A percentile compares a stretch with the other conserved stretches of the same genome.
These are phyloP conservation scores for Papio anubis DNA, from an alignment of 2,113 vertebrate genomes.

Conservation along the genomic window DNA sequence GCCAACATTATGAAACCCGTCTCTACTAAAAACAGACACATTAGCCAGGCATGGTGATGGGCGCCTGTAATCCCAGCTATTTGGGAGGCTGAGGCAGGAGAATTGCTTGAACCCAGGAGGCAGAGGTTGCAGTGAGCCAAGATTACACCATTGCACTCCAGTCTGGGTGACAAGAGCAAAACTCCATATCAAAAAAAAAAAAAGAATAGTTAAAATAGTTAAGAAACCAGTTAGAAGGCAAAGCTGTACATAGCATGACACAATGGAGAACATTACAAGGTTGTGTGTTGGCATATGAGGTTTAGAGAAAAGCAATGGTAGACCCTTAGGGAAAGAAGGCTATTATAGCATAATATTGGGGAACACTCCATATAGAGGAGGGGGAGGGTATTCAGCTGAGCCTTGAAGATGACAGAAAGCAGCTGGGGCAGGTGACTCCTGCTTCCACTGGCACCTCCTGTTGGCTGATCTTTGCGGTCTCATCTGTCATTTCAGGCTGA, in stretches of 20 bases:
- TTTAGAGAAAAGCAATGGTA: neutral
- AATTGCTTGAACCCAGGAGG: neutral
- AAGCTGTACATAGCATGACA: neutral
- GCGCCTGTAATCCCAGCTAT: neutral
- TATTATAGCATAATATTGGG: neutral
- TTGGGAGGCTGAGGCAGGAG: neutral
- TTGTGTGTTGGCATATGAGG: rapidly evolving
- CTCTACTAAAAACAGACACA: neutral
- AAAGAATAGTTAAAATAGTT: neutral
- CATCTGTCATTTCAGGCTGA: conserved; percentile 85
- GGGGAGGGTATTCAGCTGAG: neutral
- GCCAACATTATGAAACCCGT: neutral
- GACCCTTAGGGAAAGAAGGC: neutral
- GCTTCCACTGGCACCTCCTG: rapidly evolving
- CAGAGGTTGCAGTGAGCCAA: neutral
- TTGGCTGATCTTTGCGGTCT: conserved; percentile 13
- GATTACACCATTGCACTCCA: neutral
- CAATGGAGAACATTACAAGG: neutral
- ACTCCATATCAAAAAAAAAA: neutral
- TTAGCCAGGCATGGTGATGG: neutral
- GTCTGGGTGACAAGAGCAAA: neutral
- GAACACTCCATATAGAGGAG: rapidly evolving
- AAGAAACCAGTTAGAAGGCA: neutral
- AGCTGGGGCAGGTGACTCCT: too few relatives aligned
- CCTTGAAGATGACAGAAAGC: neutral